phyloP scores from a whole-genome alignment of 2,888 invertebrate genomes.

The Drosophila multiciliata region DNA sequence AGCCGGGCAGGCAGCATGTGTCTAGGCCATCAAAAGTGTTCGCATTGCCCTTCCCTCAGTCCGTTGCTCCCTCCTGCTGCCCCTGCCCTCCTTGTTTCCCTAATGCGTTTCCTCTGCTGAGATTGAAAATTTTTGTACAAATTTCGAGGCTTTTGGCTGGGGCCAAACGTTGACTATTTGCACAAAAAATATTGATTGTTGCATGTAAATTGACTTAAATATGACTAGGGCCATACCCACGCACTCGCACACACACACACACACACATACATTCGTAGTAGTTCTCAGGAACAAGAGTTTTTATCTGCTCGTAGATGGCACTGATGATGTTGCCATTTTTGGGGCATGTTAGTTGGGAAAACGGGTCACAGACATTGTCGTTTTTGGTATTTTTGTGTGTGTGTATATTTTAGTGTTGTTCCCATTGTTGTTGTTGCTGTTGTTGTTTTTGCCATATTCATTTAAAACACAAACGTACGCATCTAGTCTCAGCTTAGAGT shows the following conservation, averaged over 20 bases:
- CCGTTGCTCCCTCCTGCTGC: not conserved
- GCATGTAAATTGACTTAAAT: conserved; percentile 73
- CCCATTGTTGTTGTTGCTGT: not conserved
- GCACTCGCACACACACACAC: conserved; percentile 20
- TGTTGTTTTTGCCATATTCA: conserved; percentile 3
- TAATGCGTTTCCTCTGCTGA: conserved; percentile 8
- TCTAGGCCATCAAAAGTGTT: conserved; percentile 31
- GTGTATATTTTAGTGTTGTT: not conserved
- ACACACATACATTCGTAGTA: conserved; percentile 3
- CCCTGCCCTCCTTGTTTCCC: not conserved
- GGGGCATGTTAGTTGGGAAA: conserved; percentile 20
- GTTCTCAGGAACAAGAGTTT: conserved; percentile 23
- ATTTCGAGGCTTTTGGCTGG: conserved; percentile 19
- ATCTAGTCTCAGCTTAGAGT: not conserved
- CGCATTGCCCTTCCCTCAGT: not conserved
- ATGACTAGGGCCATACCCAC: conserved; percentile 34
- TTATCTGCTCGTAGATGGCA: conserved; percentile 60
- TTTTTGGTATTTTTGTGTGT: conserved; percentile 4
- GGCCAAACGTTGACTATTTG: conserved; percentile 59
- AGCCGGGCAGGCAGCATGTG: conserved; percentile 18
- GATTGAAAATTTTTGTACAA: conserved; percentile 58
- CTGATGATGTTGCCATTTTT: conserved; percentile 63
- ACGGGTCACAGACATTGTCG: conserved; percentile 12
- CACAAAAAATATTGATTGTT: conserved; percentile 71
- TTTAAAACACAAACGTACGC: conserved; percentile 6